phyloP scores from a whole-genome alignment of 2,113 vertebrate genomes.

The Pachyramphus minor region DNA sequence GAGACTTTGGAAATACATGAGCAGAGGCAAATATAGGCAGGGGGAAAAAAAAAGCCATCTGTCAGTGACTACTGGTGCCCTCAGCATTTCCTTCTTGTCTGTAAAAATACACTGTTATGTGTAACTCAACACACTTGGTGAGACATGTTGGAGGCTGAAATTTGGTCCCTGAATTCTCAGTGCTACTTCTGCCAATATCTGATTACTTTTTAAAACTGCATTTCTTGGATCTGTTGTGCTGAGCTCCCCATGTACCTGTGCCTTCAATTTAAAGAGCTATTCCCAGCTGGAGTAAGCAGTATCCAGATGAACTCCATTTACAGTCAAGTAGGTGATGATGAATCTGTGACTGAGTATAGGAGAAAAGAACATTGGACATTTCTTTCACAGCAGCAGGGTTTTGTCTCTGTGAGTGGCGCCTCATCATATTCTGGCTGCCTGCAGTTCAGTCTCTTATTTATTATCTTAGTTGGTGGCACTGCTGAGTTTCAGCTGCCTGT shows the following conservation, averaged over 20 bases:
- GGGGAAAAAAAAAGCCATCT: neutral
- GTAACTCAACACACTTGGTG: neutral
- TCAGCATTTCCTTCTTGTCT: neutral
- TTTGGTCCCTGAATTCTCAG: neutral
- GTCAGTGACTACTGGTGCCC: neutral
- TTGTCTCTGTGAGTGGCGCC: neutral
- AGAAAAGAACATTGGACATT: neutral
- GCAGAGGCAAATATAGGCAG: neutral
- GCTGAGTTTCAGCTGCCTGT: neutral
- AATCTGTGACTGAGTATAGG: neutral
- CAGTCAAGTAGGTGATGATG: neutral
- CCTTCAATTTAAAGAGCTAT: neutral
- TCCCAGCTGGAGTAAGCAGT: neutral
- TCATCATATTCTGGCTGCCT: neutral
- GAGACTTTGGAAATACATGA: neutral
- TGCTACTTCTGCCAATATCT: neutral
- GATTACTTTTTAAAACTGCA: neutral
- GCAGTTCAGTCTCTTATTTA: neutral
- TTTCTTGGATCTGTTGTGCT: neutral
- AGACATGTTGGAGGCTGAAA: neutral
- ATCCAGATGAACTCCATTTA: neutral
- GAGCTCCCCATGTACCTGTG: neutral
- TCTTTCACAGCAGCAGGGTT: neutral
- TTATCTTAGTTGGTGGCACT: neutral
- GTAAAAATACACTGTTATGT: neutral